phyloP scores from a whole-genome alignment of 2,113 vertebrate genomes.

The Panthera uncia region DNA sequence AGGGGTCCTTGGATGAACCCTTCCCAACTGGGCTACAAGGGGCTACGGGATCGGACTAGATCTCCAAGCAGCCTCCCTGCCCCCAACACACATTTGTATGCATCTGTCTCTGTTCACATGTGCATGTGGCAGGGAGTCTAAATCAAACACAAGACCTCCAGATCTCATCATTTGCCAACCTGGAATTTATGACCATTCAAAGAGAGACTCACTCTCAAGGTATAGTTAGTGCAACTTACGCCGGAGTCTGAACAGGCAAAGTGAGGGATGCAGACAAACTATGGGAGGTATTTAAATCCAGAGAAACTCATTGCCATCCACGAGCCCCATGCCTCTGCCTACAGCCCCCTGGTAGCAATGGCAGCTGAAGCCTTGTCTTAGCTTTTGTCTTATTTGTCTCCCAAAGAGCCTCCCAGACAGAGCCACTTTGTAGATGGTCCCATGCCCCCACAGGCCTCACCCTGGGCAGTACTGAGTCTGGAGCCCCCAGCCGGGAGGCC shows the following conservation, averaged over 20 bases:
- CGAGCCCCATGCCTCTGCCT: background rate
- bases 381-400: background rate
- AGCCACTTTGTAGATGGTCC: background rate
- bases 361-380: background rate
- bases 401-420: background rate
- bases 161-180: background rate
- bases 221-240: fast-evolving
- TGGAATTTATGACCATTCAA: background rate
- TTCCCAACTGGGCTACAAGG: background rate
- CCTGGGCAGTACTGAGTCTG: too few relatives aligned
- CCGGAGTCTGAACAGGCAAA: background rate
- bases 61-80: background rate
- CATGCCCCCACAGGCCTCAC: fast-evolving
- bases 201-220: background rate
- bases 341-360: background rate
- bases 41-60: too few relatives aligned
- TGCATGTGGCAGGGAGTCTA: background rate
- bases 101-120: fast-evolving
- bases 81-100: background rate
- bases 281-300: background rate
- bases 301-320: background rate
- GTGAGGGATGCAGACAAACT: background rate
- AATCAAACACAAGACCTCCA: background rate
- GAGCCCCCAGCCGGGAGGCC: background rate
- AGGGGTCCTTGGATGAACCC: background rate